Conservation (phyloP, 2,888 invertebrate species). For the Agrilus cyanescens region DNA sequence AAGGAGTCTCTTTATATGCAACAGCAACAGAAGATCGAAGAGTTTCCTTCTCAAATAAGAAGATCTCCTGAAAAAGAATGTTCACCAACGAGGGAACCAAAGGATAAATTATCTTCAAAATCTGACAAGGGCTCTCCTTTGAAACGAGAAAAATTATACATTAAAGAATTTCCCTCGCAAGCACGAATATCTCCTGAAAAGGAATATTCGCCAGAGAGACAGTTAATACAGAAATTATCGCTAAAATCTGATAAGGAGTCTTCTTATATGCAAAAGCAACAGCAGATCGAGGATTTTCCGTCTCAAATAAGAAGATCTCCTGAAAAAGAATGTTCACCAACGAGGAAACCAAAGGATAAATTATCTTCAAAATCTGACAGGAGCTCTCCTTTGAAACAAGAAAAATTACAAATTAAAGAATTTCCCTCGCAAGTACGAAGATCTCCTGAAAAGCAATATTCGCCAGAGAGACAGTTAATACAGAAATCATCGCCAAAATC, state of each 20-base stretch:
- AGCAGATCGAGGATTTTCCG: constrained; percentile 14
- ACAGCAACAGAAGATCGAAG: too few relatives aligned
- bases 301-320: constrained; percentile 13
- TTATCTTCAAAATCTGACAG: constrained; percentile 10
- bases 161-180: constrained; percentile 1
- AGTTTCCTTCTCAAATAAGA: constrained; percentile 13
- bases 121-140: constrained; percentile 1
- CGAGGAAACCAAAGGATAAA: constrained; percentile 2
- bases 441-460: constrained; percentile 6
- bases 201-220: neutral
- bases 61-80: constrained; percentile 5
- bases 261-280: neutral
- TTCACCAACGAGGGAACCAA: neutral
- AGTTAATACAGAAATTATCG: constrained; percentile 6
- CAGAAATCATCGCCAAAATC: neutral
- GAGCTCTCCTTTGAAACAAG: constrained; percentile 1
- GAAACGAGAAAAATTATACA: too few relatives aligned
- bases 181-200: constrained; percentile 5
- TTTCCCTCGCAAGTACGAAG: constrained; percentile 18
- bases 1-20: too few relatives aligned
- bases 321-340: constrained; percentile 2
- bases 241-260: constrained; percentile 9
- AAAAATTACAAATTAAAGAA: constrained; percentile 2
- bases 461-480: neutral
- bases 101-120: neutral